Percentiles rank a stretch among this genome's conserved stretches.
Evolutionary conservation across 2,888 invertebrate genomes (phyloP).

Genomic region (Choristoneura rosaceana): DNA sequence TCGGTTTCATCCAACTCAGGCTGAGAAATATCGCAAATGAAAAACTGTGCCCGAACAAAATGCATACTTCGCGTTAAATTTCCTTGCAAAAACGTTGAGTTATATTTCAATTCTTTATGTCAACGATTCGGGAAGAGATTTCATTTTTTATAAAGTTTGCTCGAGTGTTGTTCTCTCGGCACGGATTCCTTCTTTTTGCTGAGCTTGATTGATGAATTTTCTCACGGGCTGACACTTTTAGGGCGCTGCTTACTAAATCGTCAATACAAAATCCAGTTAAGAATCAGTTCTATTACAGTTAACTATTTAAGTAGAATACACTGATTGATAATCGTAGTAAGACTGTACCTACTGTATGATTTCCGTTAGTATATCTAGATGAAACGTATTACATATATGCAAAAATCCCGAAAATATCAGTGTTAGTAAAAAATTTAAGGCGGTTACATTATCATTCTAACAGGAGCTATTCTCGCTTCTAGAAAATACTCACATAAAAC

Average conservation of each 20-base stretch:
- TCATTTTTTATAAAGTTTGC: slow-evolving; percentile 64
- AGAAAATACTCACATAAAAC: slow-evolving; percentile 1
- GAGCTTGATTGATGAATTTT: slow-evolving; percentile 77
- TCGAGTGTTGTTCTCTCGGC: slow-evolving; percentile 63
- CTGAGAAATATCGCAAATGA: slow-evolving; percentile 21
- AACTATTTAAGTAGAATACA: not conserved
- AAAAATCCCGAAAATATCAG: not conserved
- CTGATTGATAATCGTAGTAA: not conserved
- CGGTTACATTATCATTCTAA: not conserved
- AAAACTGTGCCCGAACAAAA: slow-evolving; percentile 27
- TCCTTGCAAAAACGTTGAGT: slow-evolving; percentile 51
- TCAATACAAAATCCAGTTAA: slow-evolving; percentile 59
- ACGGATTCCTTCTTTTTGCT: slow-evolving; percentile 68
- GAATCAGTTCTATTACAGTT: slow-evolving; percentile 57
- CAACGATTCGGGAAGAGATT: slow-evolving; percentile 58
- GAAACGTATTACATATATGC: not conserved
- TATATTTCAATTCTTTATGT: slow-evolving; percentile 65
- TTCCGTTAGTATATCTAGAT: not conserved
- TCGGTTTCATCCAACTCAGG: not conserved
- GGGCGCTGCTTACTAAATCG: slow-evolving; percentile 56
- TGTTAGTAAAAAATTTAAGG: not conserved
- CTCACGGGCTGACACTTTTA: slow-evolving; percentile 67
- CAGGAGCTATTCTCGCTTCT: not conserved
- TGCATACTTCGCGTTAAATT: slow-evolving; percentile 48
- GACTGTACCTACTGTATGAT: too few species aligned